Conservation (phyloP, 2,888 invertebrate species). For the Tipula helvola region DNA sequence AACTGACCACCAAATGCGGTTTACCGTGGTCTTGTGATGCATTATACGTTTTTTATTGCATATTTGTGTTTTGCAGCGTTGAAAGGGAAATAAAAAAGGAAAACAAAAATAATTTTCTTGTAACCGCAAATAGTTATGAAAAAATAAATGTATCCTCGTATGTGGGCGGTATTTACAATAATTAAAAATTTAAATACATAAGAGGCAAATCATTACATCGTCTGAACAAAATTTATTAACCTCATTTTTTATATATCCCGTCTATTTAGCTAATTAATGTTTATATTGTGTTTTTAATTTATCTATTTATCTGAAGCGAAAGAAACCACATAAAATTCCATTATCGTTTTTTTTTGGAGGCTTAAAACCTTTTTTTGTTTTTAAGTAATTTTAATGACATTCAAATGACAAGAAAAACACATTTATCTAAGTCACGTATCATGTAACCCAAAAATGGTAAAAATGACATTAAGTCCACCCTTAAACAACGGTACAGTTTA, state of each 20-base stretch:
- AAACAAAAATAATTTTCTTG: neutral
- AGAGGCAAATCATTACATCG: neutral
- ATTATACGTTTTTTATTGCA: neutral
- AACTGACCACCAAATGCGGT: neutral
- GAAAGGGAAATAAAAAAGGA: neutral
- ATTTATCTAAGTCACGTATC: constrained; percentile 4
- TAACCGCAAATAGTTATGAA: neutral
- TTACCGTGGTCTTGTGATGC: neutral
- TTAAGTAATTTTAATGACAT: neutral
- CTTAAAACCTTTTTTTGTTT: neutral
- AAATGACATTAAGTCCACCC: neutral
- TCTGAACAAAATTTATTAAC: neutral
- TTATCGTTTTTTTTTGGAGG: neutral
- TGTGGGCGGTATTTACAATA: neutral
- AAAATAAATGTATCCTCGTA: neutral
- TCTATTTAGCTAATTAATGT: neutral
- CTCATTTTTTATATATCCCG: neutral
- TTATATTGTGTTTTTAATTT: too few species aligned
- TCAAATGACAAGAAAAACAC: neutral
- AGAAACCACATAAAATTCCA: neutral
- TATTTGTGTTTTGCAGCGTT: neutral
- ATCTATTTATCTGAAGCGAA: neutral
- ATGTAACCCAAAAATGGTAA: neutral
- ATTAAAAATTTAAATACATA: neutral
- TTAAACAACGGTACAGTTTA: neutral